These are phyloP conservation scores for Unio delphinus DNA, from an alignment of 2,888 invertebrate species.

Conservation along the genomic window DNA sequence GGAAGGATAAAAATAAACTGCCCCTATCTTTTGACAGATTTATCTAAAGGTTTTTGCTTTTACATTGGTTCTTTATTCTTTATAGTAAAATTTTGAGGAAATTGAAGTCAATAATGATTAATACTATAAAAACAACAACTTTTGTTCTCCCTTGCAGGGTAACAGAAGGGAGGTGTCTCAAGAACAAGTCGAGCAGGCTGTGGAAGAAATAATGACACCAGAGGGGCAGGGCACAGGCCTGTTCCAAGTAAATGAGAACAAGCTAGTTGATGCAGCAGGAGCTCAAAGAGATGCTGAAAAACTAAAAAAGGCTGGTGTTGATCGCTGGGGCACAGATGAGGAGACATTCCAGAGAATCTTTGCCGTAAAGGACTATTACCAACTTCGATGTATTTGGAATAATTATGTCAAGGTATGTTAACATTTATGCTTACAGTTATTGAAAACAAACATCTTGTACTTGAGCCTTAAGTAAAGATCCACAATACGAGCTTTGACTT, in stretches of 20 bases:
- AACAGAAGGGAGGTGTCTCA: constrained; percentile 54
- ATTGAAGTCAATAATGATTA: no score
- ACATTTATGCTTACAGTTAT: no score
- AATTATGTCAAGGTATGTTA: constrained; percentile 66
- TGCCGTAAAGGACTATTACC: constrained; percentile 62
- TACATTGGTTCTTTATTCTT: no score
- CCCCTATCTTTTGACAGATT: no score
- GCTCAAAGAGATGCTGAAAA: constrained; percentile 58
- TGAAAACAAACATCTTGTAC: no score
- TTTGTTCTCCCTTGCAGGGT: constrained; percentile 38
- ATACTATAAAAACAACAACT: no score
- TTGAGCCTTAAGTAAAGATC: no score
- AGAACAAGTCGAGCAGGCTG: constrained; percentile 52
- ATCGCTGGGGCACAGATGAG: constrained; percentile 67
- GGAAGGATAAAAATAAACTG: no score
- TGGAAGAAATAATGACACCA: constrained; percentile 51
- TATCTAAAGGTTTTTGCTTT: no score
- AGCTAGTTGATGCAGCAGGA: constrained; percentile 45
- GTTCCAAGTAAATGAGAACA: constrained; percentile 61
- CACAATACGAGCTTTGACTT: no score
- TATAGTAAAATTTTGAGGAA: no score
- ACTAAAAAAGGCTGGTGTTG: constrained; percentile 65
- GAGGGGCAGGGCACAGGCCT: constrained; percentile 56
- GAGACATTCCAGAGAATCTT: constrained; percentile 66
- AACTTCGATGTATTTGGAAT: constrained; percentile 60